Base-by-base conservation (phyloP, 1,140 invertebrate species). In the Metaphire vulgaris region DNA sequence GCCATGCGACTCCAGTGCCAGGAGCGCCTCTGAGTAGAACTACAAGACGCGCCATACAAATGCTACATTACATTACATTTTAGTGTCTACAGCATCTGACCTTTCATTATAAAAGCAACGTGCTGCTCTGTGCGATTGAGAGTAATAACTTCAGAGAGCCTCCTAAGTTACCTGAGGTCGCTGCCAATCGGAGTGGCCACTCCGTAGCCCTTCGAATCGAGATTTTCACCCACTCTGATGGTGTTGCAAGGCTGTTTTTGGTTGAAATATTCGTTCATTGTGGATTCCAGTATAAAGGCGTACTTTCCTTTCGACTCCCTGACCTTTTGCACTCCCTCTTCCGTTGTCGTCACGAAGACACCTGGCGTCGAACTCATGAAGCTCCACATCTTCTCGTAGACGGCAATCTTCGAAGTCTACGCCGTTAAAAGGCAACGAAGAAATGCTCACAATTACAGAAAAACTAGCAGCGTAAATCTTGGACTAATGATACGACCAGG, bases 191-290 rank as follows among this genome's bases (percentile, higher is more conserved):
- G 92, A 31, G 94, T 97, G 0, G 93, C 96, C 64, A 98, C 91
- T 16, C 94, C 96, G 86, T 96, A 98, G 76, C 95, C 94, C 86
- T 97, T 96, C 15, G 92, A 91, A 85, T 97, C 95, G 74, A 97
- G 89, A 87, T 95, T 93, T 79, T 91, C 89, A 0, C 95, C 94
- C 69, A 97, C 88, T 88, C 95, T 95, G 92, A 97, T 95, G 1
- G 96, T 96, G 83, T 97, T 93, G 85, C 96, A 98, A 88, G 78
- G 91, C 74, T 85, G 82, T 69, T 83, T 80, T 74, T 87, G 85
- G 41, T 82, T 82, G 70, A 83, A 78, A 77, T 83, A 87, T 1
- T 82, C 80, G 74, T 86, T 87, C 72, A 82, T 83, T 1, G 84
- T 79, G 0, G 84, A 86, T 77, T 87, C 86, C 67, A 85, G 34